These are phyloP conservation scores for Conomelus anceps DNA, from an alignment of 2,888 invertebrate genomes.

Conservation along the genomic window DNA sequence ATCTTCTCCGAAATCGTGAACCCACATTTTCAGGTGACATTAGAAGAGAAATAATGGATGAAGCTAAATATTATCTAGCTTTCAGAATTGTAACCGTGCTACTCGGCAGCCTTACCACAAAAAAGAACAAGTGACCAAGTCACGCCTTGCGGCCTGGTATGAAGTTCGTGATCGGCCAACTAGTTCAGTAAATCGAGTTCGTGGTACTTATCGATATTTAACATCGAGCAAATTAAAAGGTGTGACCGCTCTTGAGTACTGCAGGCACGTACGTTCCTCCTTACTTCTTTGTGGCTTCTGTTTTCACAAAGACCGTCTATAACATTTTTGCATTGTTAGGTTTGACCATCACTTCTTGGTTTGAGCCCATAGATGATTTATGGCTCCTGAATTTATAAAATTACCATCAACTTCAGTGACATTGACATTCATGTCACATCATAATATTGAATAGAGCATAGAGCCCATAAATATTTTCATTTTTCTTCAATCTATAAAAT, in stretches of 20 bases:
- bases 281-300: not conserved
- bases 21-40: not conserved
- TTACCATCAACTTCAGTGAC: too few relatives aligned
- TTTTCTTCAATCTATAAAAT: too few relatives aligned
- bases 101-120: not conserved
- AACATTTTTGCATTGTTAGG: not conserved
- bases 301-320: not conserved
- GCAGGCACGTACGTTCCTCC: not conserved
- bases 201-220: not conserved
- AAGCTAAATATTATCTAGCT: not conserved
- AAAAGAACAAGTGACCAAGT: not conserved
- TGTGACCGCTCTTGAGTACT: not conserved
- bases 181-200: not conserved
- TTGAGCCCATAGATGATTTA: too few relatives aligned
- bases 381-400: too few relatives aligned
- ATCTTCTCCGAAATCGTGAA: not conserved
- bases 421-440: too few relatives aligned
- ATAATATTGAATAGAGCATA: too few relatives aligned
- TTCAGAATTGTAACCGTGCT: not conserved
- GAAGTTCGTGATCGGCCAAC: not conserved
- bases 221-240: not conserved
- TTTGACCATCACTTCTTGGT: not conserved
- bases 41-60: not conserved
- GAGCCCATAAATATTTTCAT: too few relatives aligned
- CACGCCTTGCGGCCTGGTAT: not conserved